Evolutionary conservation across 2,797 vertebrate species (phyloP).

Genomic region (Crocodylus rhombifer): DNA sequence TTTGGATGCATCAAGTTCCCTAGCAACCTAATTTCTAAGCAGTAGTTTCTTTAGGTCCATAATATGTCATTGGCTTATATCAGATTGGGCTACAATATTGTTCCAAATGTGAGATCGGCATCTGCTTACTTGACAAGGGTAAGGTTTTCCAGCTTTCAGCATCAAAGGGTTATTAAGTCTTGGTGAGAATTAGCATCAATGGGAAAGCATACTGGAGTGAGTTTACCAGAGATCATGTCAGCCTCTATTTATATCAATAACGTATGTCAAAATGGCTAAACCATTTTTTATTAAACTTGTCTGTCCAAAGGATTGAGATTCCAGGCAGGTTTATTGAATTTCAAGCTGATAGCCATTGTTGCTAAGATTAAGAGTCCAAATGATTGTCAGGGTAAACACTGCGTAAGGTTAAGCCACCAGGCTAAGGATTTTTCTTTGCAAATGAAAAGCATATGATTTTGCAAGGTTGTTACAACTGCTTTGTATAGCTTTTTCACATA

Average conservation of each 20-base stretch:
- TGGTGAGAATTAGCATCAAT: neutral
- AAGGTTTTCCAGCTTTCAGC: neutral
- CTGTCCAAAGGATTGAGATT: neutral
- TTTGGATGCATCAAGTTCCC: neutral
- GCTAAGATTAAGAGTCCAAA: conserved; percentile 55
- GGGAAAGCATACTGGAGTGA: neutral
- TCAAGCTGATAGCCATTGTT: conserved; percentile 8
- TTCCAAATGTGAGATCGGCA: neutral
- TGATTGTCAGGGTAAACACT: conserved; percentile 53
- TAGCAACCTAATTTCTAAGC: fast-evolving
- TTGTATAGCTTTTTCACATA: neutral
- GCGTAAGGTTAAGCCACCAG: neutral
- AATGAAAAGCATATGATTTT: neutral
- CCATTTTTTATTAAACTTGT: conserved; percentile 57
- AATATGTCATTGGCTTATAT: fast-evolving
- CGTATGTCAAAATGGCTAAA: conserved; percentile 48
- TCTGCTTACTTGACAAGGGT: fast-evolving
- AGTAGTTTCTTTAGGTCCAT: neutral
- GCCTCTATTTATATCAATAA: conserved; percentile 42
- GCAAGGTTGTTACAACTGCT: neutral
- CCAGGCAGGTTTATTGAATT: conserved; percentile 60
- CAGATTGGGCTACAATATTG: neutral
- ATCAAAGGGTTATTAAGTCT: neutral
- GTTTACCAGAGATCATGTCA: conserved; percentile 45
- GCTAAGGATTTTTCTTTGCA: conserved; percentile 31